These are phyloP conservation scores for Atherinomorus stipes DNA, from an alignment of 2,113 vertebrate genomes.

Conservation along the genomic window DNA sequence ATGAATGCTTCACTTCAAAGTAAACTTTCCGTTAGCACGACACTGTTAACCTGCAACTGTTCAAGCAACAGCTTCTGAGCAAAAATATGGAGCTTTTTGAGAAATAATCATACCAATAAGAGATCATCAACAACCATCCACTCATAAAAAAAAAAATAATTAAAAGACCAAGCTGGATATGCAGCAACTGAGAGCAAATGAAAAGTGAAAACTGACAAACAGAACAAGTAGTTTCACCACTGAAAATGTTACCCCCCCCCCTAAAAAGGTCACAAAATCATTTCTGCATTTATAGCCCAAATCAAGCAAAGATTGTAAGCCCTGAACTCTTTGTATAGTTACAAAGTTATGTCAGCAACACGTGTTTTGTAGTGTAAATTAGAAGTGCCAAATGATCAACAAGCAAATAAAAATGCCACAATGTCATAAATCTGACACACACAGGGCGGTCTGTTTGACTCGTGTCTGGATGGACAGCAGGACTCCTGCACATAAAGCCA, in stretches of 20 bases:
- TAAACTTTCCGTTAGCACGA: slow-evolving; percentile 5
- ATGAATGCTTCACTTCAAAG: slow-evolving; percentile 8
- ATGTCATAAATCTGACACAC: not conserved
- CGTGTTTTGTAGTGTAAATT: not conserved
- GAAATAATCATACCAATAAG: slow-evolving; percentile 1
- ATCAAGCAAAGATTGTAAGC: not conserved
- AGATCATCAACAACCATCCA: not conserved
- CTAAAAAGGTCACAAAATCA: not conserved
- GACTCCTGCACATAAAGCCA: slow-evolving; percentile 3
- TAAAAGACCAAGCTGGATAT: not conserved
- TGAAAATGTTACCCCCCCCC: not conserved
- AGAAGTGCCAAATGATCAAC: not conserved
- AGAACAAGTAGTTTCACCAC: not conserved
- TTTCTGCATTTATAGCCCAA: not conserved
- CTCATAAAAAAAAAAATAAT: not conserved
- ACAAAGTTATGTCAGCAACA: not conserved
- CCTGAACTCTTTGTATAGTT: not conserved
- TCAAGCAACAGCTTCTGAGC: not conserved
- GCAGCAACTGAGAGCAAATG: not conserved
- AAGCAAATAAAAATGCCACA: not conserved
- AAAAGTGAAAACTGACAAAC: not conserved
- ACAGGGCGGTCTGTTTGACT: slow-evolving; percentile 3
- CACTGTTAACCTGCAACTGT: not conserved
- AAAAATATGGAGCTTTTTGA: not conserved
- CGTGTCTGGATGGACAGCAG: not conserved